Evolutionary conservation across 2,113 vertebrate genomes (phyloP).

Genomic region (Chaetorhynchus papuensis): DNA sequence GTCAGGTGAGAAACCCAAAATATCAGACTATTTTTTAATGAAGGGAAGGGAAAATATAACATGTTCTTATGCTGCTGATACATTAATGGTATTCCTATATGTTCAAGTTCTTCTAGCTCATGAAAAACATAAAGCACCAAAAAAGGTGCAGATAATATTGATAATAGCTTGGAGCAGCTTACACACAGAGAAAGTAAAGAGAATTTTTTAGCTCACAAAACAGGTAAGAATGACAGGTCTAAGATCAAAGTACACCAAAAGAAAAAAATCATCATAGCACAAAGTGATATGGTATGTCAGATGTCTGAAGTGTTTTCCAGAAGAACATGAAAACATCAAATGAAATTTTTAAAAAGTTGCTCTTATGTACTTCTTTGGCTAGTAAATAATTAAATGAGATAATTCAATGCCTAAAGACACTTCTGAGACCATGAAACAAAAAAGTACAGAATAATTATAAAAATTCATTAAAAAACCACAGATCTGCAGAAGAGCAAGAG

Average conservation of each 20-base stretch:
- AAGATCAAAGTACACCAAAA: background rate
- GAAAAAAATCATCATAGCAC: background rate
- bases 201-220: background rate
- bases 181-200: background rate
- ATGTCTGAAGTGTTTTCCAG: background rate
- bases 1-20: background rate
- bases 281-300: background rate
- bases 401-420: background rate
- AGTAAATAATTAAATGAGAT: background rate
- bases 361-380: background rate
- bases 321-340: background rate
- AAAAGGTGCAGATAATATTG: background rate
- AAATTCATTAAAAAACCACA: background rate
- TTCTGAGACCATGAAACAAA: background rate
- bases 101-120: background rate
- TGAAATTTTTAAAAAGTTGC: background rate
- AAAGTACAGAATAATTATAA: background rate
- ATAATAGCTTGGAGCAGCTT: background rate
- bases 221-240: background rate
- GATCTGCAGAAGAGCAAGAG: background rate
- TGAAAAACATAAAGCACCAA: background rate
- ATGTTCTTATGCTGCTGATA: background rate
- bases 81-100: background rate
- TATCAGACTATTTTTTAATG: background rate
- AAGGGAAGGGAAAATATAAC: background rate